These are phyloP conservation scores for Dysmachus trigonus DNA, from an alignment of 2,888 invertebrate genomes.

Conservation along the genomic window DNA sequence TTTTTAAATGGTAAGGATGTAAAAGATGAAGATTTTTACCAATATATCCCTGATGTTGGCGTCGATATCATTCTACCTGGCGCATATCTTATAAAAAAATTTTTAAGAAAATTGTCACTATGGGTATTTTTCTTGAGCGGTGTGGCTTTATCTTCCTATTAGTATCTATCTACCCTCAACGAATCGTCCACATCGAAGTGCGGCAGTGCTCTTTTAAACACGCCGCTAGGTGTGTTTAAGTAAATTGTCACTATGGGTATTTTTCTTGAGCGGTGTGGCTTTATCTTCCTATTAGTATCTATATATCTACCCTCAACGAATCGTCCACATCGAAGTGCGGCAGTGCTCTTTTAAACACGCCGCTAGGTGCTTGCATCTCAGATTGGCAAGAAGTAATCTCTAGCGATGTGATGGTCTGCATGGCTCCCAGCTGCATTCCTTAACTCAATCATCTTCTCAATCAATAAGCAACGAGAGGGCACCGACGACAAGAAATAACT, in stretches of 20 bases:
- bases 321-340: background rate
- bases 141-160: background rate
- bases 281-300: background rate
- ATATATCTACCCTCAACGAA: background rate
- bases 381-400: conserved; percentile 6
- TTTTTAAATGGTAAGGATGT: background rate
- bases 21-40: background rate
- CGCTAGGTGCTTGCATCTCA: conserved; percentile 22
- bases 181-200: background rate
- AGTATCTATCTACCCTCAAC: background rate
- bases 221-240: conserved; percentile 37
- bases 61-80: background rate
- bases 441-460: conserved; percentile 50
- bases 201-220: background rate
- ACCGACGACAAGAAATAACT: conserved; percentile 48
- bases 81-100: background rate
- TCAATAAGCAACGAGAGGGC: conserved; percentile 47
- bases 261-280: background rate
- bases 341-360: background rate
- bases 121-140: background rate
- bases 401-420: conserved; percentile 24
- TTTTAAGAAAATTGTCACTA: background rate
- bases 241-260: background rate
- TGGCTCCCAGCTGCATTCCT: conserved; percentile 46
- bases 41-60: background rate